Evolutionary conservation across 2,888 invertebrate species (phyloP), one percentile per base, ranked within the genome.

Genomic region (Heteropelma amictum): DNA sequence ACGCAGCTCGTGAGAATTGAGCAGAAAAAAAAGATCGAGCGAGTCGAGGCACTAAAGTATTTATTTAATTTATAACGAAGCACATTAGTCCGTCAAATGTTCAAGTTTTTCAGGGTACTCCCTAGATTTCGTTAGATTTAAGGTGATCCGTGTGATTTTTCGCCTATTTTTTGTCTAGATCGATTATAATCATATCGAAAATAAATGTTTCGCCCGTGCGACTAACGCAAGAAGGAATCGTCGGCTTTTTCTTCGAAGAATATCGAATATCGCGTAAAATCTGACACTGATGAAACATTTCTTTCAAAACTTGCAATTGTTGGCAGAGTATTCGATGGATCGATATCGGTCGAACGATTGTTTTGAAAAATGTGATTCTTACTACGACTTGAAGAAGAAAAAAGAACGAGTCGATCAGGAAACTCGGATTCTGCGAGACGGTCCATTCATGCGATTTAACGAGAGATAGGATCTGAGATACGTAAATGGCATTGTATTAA

Each of bases 121-220:
- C n/a, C n/a, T n/a, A n/a, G n/a, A n/a, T n/a, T n/a, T n/a, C n/a
- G n/a, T n/a, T n/a, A n/a, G n/a, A n/a, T n/a, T n/a, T n/a, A n/a
- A n/a, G n/a, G n/a, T n/a, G n/a, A n/a, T n/a, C n/a, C n/a, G n/a
- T n/a, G n/a, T n/a, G 38, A 12, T 12, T 38, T 38, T 12, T 38
- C 38, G 38, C 14, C 5, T 49, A 53, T 65, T 33, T 38, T 40
- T 67, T 38, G 35, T 45, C n/a, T 69, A 38, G 38, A 30, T 58
- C 38, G 21, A 53, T 45, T 4, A 10, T 23, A n/a, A n/a, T n/a
- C n/a, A n/a, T 28, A 28, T 54, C 8, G 38, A 45, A 35, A 23
- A 40, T 61, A 26, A 61, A 61, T 63, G 23, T 56, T 54, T 61
- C 40, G 61, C 61, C 40, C 61, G 45, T 40, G 23, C 30, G 56